phyloP scores from a whole-genome alignment of 2,797 vertebrate genomes.

The Dendrocincla fuliginosa region DNA sequence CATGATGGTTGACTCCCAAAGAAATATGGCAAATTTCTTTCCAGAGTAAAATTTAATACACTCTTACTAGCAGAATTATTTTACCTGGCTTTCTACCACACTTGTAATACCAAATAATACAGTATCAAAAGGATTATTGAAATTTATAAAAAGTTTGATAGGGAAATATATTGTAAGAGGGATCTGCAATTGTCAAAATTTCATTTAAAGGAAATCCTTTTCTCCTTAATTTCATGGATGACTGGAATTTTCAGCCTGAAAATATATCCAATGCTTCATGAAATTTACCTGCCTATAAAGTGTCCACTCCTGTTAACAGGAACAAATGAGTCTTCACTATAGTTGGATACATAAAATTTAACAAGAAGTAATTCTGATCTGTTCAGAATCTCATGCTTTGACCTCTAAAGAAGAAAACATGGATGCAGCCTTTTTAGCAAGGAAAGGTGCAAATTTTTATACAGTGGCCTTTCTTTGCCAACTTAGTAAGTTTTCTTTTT shows the following conservation, averaged over 20 bases:
- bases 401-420: neutral
- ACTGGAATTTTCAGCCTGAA: constrained; percentile 67
- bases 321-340: constrained; percentile 50
- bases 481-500: neutral
- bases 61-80: neutral
- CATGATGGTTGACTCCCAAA: neutral
- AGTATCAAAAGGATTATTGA: neutral
- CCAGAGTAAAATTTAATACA: neutral
- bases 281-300: constrained; percentile 76
- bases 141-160: neutral
- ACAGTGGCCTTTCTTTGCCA: neutral
- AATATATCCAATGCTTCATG: constrained; percentile 53
- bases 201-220: constrained; percentile 9
- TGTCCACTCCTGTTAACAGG: constrained; percentile 51
- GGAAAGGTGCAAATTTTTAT: neutral
- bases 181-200: constrained; percentile 36
- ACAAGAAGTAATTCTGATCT: constrained; percentile 17
- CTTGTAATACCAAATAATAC: neutral
- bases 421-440: neutral
- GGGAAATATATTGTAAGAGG: neutral
- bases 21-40: neutral
- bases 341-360: constrained; percentile 66
- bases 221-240: constrained; percentile 73
- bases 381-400: constrained; percentile 11
- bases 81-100: neutral